These are phyloP conservation scores for Cryptoleucopteryx plumbea DNA, from an alignment of 2,113 vertebrate genomes.

Conservation along the genomic window DNA sequence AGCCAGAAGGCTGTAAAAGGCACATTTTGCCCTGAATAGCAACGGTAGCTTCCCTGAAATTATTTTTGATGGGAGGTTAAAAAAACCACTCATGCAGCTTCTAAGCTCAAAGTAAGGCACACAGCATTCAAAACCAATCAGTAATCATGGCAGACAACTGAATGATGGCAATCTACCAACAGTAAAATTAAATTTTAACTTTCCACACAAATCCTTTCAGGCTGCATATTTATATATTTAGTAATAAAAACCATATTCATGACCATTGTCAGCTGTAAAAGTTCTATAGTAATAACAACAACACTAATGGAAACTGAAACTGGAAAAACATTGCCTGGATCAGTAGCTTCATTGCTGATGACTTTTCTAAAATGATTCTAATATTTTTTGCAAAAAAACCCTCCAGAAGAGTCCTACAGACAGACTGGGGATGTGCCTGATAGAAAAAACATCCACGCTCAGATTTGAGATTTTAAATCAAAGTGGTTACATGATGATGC, in stretches of 20 bases:
- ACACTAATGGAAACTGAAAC: conserved; percentile 14
- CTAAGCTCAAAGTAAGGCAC: not conserved
- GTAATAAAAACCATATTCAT: conserved; percentile 50
- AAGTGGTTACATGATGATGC: not conserved
- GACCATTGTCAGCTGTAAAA: conserved; percentile 12
- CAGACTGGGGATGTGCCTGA: not conserved
- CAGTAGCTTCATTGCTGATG: not conserved
- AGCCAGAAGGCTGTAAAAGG: not conserved
- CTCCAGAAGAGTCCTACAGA: not conserved
- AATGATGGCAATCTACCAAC: conserved; percentile 34
- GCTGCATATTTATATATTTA: conserved; percentile 26
- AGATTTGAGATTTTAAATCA: not conserved
- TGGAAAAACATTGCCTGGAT: not conserved
- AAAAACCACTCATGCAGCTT: not conserved
- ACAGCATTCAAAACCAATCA: conserved; percentile 1
- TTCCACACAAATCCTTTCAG: conserved; percentile 37
- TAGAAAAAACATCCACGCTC: not conserved
- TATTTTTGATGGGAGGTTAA: not conserved
- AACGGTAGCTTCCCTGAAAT: not conserved
- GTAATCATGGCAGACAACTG: not conserved
- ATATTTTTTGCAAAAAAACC: not conserved
- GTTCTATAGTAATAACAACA: not conserved
- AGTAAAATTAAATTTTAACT: conserved; percentile 47
- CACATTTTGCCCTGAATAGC: not conserved
- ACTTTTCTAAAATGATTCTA: not conserved